Base-by-base conservation (phyloP, 2,113 vertebrate species). In the Plestiodon gilberti region DNA sequence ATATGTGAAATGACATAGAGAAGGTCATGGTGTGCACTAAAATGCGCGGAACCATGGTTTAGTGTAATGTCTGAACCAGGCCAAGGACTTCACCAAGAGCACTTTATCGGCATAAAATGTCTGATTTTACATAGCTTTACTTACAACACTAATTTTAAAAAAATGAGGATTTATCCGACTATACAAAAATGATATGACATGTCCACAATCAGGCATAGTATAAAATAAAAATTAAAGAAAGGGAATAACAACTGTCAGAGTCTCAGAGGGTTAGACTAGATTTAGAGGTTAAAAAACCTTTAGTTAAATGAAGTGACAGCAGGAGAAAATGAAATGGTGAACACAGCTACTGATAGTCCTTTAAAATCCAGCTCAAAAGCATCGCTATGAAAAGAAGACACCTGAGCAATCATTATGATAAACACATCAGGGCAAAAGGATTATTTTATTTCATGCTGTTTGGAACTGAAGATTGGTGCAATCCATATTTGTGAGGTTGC, bases 361-460 rank as follows among this genome's bases (percentile, higher is more conserved):
- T 61, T 73, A 55, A 92, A 85, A 91, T 87, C 61, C 85, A 64
- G 23, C 90, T 93, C 74, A 82, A 84, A 75, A 89, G 93, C 85
- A 92, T 82, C 81, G 88, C 82, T 77, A 69, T 71, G 90, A 65
- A 14, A 90, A 88, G 64, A 92, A 88, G 78, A 65, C 35, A 92
- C 71, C 83, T 90, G 82, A 95, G 89, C 6, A 93, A 52, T 81
- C 78, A 83, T 33, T 77, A 93, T 90, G 81, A 93, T 92, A 93
- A 92, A 91, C 55, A 79, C 77, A 88, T 88, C 90, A 91, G 55
- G 86, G 65, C 81, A 87, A 91, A 93, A 93, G 85, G 81, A 93
- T 94, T 89, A 87, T 87, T 87, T 95, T 70, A 92, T 94, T 96
- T 94, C 93, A 83, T 38, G 92, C 84, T 88, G 93, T 55, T 89